These are phyloP conservation scores for Pyralis farinalis DNA, from an alignment of 2,888 invertebrate species.

Conservation along the genomic window DNA sequence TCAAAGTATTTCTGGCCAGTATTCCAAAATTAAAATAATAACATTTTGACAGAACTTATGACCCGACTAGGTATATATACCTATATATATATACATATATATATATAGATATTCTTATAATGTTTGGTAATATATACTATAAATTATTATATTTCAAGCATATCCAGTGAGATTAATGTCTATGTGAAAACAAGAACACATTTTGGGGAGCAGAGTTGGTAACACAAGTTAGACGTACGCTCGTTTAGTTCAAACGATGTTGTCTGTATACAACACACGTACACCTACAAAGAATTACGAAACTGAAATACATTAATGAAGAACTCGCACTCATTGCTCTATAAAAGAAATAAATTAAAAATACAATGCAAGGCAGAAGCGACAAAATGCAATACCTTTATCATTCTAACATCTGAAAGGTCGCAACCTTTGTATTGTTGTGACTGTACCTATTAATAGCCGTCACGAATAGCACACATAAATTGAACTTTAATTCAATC, in stretches of 20 bases:
- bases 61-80: no score
- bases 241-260: conserved; percentile 14
- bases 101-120: no score
- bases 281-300: neutral
- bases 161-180: conserved; percentile 3
- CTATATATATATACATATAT: no score
- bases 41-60: no score
- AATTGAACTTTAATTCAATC: neutral
- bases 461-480: neutral
- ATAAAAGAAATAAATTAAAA: neutral
- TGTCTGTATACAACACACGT: conserved; percentile 1
- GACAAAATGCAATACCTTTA: neutral
- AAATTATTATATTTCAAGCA: neutral
- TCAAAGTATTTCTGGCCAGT: no score
- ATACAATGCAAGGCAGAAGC: neutral
- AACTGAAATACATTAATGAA: neutral
- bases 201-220: conserved; percentile 15
- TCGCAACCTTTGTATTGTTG: conserved; percentile 35
- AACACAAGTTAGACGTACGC: conserved; percentile 16
- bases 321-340: neutral
- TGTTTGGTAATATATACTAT: no score
- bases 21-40: no score
- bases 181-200: conserved; percentile 5
- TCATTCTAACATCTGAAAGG: conserved; percentile 29
- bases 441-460: conserved; percentile 18